phyloP scores from a whole-genome alignment of 2,797 vertebrate genomes.

The Chiloscyllium punctatum region DNA sequence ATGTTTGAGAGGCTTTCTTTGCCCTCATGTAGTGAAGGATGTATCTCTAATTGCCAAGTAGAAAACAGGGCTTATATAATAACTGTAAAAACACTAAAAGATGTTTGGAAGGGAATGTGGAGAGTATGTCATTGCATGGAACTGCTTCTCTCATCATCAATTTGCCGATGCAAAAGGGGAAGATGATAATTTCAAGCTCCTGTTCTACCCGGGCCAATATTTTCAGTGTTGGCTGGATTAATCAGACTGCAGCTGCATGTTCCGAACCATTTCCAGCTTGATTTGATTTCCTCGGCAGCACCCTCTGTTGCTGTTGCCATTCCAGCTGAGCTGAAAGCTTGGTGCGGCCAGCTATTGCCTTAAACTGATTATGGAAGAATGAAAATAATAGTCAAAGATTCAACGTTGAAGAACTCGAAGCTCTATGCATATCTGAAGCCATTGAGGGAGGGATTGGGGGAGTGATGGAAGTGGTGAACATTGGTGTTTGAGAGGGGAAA shows the following conservation, averaged over 20 bases:
- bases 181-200: slow-evolving; percentile 5
- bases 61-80: neutral
- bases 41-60: neutral
- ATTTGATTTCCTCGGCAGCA: slow-evolving; percentile 16
- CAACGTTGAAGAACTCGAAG: neutral
- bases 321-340: neutral
- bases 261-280: slow-evolving; percentile 18
- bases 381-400: slow-evolving; percentile 8
- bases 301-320: slow-evolving; percentile 3
- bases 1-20: neutral
- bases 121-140: neutral
- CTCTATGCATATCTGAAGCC: neutral
- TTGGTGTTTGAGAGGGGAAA: neutral
- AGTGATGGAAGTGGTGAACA: no score
- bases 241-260: slow-evolving; percentile 22
- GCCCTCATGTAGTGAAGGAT: neutral
- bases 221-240: neutral
- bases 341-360: neutral
- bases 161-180: neutral
- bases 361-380: slow-evolving; percentile 23
- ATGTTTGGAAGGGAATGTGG: neutral
- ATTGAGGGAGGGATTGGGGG: neutral
- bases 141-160: neutral
- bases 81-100: neutral
- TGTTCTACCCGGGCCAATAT: slow-evolving; percentile 4